Evolutionary conservation across 1,140 invertebrate genomes (phyloP), one percentile per base, ranked within the genome.

Genomic region (silkworm (Bombyx mori)): DNA sequence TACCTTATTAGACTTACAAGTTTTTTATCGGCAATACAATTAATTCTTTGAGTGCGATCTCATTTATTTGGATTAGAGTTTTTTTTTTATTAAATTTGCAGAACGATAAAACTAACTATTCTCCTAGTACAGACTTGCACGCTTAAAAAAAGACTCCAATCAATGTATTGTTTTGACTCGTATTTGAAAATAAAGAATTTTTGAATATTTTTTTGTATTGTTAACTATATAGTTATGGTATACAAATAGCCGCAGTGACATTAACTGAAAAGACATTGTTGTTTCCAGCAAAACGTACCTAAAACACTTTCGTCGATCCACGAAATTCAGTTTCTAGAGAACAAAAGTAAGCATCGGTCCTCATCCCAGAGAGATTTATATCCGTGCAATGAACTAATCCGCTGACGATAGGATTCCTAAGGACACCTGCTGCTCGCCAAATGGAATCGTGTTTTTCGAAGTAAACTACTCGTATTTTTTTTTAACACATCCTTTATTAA

Each of bases 341-440:
- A 64, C 67, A 59, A 58, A 69, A 60, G 63, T 77, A 79, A 79
- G 73, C 67, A 70, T 60, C 65, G 57, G 57, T 65, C 63, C 65
- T 71, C 67, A 58, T 58, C 62, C 58, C 64, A 53, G 60, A 46
- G 65, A 79, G 72, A 78, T 78, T 77, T 82, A 79, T 79, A 71
- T 70, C 61, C 67, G 71, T 68, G 79, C 75, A 79, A 79, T 76
- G 68, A 65, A 80, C 68, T 75, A 78, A 77, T 79, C 70, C 71
- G 77, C 76, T 79, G 77, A 82, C 76, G 76, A 79, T 76, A 72
- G 76, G 69, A 74, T 77, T 73, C 67, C 69, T 61, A 74, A 71
- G 67, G 73, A 77, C 79, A 82, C 79, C 77, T 82, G 79, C 75
- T 82, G 70, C 76, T 78, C 69, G 61, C 62, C 62, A 76, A 82